A percentile compares a stretch with the other conserved stretches of the same genome.
Evolutionary conservation across 2,113 vertebrate species (phyloP).

Genomic region (Cheirogaleus medius): DNA sequence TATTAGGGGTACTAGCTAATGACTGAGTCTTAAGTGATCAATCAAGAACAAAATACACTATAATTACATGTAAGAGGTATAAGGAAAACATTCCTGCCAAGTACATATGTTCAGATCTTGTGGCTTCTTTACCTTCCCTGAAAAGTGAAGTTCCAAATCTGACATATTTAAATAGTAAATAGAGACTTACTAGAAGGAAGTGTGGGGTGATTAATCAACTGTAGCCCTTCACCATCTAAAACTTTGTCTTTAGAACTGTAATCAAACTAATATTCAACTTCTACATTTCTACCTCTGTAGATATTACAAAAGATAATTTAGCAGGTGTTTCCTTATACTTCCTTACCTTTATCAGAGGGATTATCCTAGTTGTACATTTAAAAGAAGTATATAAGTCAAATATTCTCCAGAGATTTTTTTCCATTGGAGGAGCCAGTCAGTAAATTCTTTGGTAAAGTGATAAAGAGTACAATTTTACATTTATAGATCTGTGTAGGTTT

Average conservation of each 20-base stretch:
- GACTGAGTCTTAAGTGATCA: conserved; percentile 12
- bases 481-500: neutral
- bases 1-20: neutral
- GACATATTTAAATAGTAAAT: neutral
- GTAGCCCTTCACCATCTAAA: neutral
- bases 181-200: neutral
- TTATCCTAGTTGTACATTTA: neutral
- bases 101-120: neutral
- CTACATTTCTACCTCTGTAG: neutral
- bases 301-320: neutral
- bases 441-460: neutral
- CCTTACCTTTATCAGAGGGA: neutral
- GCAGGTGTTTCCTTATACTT: neutral
- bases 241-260: neutral
- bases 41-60: conserved; percentile 32
- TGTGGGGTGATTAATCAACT: neutral
- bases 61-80: neutral
- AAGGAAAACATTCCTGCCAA: neutral
- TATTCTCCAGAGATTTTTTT: neutral
- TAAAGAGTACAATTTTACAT: neutral
- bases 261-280: neutral
- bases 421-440: neutral
- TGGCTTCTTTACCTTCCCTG: neutral
- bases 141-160: neutral
- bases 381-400: neutral